Base-by-base conservation (phyloP, 1,140 invertebrate genomes). In the Asbolus verrucosus region DNA sequence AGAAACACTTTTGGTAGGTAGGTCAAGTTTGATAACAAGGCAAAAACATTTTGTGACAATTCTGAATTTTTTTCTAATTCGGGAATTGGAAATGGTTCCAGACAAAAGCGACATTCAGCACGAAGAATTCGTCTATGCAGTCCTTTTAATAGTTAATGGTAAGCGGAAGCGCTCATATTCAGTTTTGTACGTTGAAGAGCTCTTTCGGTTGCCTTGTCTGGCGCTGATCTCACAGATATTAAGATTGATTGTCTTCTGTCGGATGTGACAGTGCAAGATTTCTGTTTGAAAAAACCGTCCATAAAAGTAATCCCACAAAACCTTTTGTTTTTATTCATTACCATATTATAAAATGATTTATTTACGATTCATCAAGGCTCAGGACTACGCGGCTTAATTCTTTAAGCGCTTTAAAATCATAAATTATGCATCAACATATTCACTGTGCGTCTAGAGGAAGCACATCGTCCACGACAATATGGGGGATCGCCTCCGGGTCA, bases 391-490 rank as follows among this genome's bases (percentile, higher is more conserved):
- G 19, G 46, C 27, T 54, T 24, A 24, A 54, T 54, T 54, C 46
- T 11, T 16, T 50, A 15, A 54, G 46, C 19, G 21, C 46, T 54
- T 54, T 54, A 54, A 54, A 54, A 30, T 54, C 6, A 54, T 54
- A 54, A 54, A 54, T 54, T 54, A 54, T 54, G 46, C 46, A 54
- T 30, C 46, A 27, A 27, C 46, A 27, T 54, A 54, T 54, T 54
- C 27, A 54, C 46, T 54, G 27, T n/a, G n/a, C n/a, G 15, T 27
- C 24, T 54, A 21, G 24, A 54, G 46, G 46, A 54, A 54, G 46
- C 46, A 24, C 11, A n/a, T n/a, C 46, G 46, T 27, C 46, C 27
- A n/a, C n/a, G n/a, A n/a, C n/a, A n/a, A n/a, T 54, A 54, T 21
- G 27, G 24, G 46, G 46, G 46, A 8, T 54, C 46, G 46, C 46